Percentiles rank a stretch among this genome's conserved stretches.
Conservation (phyloP, 1,140 invertebrate species). For the Lysiphlebus fabarum region DNA sequence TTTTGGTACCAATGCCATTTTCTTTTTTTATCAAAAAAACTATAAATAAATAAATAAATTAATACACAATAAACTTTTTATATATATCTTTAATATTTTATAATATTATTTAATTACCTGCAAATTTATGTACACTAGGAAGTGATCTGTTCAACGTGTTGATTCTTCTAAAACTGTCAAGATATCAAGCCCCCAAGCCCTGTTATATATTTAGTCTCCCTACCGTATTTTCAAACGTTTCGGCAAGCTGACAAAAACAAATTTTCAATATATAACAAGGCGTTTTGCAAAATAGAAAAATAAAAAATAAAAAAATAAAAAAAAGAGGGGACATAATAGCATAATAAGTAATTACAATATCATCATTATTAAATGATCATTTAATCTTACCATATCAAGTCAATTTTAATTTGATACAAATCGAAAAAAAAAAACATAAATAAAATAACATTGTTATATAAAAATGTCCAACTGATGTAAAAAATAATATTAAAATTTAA, state of each 20-base stretch:
- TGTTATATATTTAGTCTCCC: slow-evolving; percentile 28
- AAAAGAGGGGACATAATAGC: too few species aligned
- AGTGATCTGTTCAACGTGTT: slow-evolving; percentile 19
- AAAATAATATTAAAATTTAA: too few species aligned
- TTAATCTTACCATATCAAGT: too few species aligned
- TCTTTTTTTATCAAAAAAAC: slow-evolving; percentile 11
- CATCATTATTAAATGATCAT: too few species aligned
- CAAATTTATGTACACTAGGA: background rate
- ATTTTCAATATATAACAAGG: too few species aligned
- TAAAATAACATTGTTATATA: too few species aligned
- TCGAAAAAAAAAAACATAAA: too few species aligned
- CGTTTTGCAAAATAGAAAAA: too few species aligned
- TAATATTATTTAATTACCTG: background rate
- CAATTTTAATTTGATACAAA: too few species aligned
- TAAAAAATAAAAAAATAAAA: too few species aligned
- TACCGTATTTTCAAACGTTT: slow-evolving; percentile 19
- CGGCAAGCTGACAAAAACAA: slow-evolving; percentile 8
- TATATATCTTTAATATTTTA: background rate
- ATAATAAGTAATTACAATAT: too few species aligned
- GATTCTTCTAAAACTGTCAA: slow-evolving; percentile 26
- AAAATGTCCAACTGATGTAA: too few species aligned
- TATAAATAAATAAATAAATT: background rate
- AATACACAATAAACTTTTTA: background rate
- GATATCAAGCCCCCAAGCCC: slow-evolving; percentile 11
- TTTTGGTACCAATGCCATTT: slow-evolving; percentile 50